Evolutionary conservation across 2,888 invertebrate genomes (phyloP).

Genomic region (Cantharis lateralis): DNA sequence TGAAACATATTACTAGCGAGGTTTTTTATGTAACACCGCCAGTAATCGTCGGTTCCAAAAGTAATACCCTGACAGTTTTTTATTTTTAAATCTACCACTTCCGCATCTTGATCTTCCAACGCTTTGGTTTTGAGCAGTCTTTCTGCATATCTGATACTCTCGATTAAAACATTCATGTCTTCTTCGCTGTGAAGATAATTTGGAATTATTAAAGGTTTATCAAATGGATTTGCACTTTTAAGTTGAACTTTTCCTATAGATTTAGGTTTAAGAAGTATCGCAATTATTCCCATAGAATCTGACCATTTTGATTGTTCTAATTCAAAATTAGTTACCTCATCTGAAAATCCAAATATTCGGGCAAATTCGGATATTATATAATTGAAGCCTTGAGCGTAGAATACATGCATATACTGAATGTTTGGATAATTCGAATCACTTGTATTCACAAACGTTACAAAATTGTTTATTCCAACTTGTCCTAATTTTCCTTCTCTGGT

Average conservation of each 20-base stretch:
- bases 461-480: constrained; percentile 53
- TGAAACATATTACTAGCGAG: constrained; percentile 82
- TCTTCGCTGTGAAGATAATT: not conserved
- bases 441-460: constrained; percentile 57
- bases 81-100: constrained; percentile 23
- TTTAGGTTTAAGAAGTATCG: constrained; percentile 76
- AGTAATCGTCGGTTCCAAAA: constrained; percentile 80
- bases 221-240: not conserved
- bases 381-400: constrained; percentile 51
- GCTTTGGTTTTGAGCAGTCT: not conserved
- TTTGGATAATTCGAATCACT: constrained; percentile 61
- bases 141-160: not conserved
- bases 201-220: not conserved
- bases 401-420: constrained; percentile 58
- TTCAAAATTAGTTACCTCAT: not conserved
- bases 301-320: not conserved
- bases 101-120: not conserved
- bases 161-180: not conserved
- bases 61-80: constrained; percentile 78
- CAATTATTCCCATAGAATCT: constrained; percentile 60
- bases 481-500: constrained; percentile 58
- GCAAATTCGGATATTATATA: constrained; percentile 3
- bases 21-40: constrained; percentile 83
- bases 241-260: constrained; percentile 61
- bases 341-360: not conserved